Percentiles rank a stretch among this genome's conserved stretches.
Conservation (phyloP, 2,797 vertebrate species). For the Anomalospiza imberbis region DNA sequence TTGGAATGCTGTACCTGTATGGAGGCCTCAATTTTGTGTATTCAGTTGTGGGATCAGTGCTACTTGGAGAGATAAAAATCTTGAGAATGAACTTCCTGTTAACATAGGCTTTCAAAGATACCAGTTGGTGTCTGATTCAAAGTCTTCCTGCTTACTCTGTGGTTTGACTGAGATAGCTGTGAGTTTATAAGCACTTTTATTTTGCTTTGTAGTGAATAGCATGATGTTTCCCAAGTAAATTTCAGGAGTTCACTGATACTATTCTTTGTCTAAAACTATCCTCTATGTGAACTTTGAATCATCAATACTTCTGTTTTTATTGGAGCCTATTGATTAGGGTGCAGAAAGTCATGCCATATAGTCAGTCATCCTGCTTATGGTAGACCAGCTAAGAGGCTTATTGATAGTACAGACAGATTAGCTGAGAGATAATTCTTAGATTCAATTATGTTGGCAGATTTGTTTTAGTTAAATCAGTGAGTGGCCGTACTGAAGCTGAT, state of each 20-base stretch:
- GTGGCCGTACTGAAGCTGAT: not conserved
- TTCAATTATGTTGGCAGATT: conserved; percentile 51
- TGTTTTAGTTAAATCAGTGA: not conserved
- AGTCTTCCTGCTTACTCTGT: not conserved
- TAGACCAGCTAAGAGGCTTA: conserved; percentile 62
- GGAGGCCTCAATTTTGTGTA: not conserved
- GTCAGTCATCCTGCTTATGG: conserved; percentile 36
- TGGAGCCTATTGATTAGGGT: not conserved
- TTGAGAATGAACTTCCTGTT: not conserved
- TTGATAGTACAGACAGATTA: conserved; percentile 55
- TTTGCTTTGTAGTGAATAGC: not conserved
- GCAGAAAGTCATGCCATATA: not conserved
- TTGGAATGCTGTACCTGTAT: not conserved
- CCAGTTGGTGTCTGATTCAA: not conserved
- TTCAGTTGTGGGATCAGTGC: not conserved
- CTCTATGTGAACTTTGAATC: conserved; percentile 36
- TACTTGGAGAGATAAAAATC: not conserved
- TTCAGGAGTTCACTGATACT: not conserved
- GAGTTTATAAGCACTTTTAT: not conserved
- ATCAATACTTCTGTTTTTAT: conserved; percentile 3
- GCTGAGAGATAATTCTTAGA: conserved; percentile 50
- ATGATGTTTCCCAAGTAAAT: not conserved
- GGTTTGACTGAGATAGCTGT: not conserved
- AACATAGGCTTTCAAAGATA: not conserved
- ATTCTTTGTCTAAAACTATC: not conserved